phyloP scores from a whole-genome alignment of 1,140 invertebrate species.

The Hypsibius dujardini region DNA sequence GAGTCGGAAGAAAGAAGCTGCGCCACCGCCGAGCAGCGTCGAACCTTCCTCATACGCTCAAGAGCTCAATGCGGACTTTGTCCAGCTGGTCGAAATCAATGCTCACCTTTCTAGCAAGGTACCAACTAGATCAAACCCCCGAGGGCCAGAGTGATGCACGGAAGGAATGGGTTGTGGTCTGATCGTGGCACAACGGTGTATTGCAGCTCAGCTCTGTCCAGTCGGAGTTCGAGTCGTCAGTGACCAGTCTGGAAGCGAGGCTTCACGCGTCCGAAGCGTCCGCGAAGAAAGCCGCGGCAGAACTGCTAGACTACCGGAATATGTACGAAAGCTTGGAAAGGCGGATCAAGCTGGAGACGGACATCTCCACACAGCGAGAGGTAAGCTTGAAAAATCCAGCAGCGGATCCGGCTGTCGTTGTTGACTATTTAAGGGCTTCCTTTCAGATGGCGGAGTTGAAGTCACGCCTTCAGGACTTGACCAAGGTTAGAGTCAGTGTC shows the following conservation, averaged over 20 bases:
- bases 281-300: neutral
- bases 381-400: neutral
- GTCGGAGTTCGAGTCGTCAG: neutral
- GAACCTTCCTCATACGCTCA: neutral
- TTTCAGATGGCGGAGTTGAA: too few relatives aligned
- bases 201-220: conserved; percentile 4
- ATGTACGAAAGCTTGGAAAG: neutral
- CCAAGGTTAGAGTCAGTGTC: too few relatives aligned
- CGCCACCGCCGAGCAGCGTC: neutral
- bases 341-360: neutral
- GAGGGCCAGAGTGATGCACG: neutral
- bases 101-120: neutral
- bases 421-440: too few relatives aligned
- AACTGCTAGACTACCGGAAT: neutral
- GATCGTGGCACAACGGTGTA: neutral
- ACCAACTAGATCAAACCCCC: neutral
- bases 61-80: conserved; percentile 9
- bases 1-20: neutral
- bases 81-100: conserved; percentile 7
- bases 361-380: neutral
- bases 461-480: too few relatives aligned
- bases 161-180: conserved; percentile 5
- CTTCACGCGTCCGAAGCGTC: neutral
- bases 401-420: too few relatives aligned
- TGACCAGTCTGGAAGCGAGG: neutral